phyloP scores from a whole-genome alignment of 1,140 invertebrate genomes.

The Cheumatopsyche charites region DNA sequence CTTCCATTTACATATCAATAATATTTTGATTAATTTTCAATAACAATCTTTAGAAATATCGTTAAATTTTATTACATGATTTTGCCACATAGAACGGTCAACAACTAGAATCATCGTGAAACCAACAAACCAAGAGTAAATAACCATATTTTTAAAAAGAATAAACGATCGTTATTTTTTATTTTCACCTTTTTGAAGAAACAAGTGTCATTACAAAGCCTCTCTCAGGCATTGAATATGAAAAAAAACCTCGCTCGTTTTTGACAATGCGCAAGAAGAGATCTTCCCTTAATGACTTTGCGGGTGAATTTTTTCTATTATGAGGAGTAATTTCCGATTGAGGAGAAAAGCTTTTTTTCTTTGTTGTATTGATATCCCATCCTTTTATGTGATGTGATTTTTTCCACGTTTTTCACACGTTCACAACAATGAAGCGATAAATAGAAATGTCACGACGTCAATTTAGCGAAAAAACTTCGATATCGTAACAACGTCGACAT shows the following conservation, averaged over 20 bases:
- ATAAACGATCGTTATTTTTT: too few species aligned
- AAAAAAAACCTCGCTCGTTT: background rate
- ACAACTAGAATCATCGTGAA: too few species aligned
- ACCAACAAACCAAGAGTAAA: too few species aligned
- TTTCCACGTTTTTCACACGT: background rate
- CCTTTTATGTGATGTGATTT: background rate
- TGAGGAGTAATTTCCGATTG: slow-evolving; percentile 8
- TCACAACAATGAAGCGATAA: background rate
- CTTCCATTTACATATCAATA: too few species aligned
- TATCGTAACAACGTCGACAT: too few species aligned
- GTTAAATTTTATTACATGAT: too few species aligned
- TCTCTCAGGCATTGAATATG: background rate
- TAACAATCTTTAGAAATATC: too few species aligned
- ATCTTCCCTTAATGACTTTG: slow-evolving; percentile 7
- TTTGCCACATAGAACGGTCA: too few species aligned
- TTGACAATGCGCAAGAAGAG: background rate
- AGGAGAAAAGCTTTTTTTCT: background rate
- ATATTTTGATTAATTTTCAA: too few species aligned
- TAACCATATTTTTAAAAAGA: too few species aligned
- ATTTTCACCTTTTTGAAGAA: too few species aligned
- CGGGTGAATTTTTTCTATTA: background rate
- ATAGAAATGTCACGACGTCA: slow-evolving; percentile 5
- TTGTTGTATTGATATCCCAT: background rate
- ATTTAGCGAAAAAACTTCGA: background rate
- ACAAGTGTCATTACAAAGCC: too few species aligned